Percentiles rank a stretch among this genome's conserved stretches.
phyloP scores from a whole-genome alignment of 2,113 vertebrate genomes.

The Ceuthmochares aereus region DNA sequence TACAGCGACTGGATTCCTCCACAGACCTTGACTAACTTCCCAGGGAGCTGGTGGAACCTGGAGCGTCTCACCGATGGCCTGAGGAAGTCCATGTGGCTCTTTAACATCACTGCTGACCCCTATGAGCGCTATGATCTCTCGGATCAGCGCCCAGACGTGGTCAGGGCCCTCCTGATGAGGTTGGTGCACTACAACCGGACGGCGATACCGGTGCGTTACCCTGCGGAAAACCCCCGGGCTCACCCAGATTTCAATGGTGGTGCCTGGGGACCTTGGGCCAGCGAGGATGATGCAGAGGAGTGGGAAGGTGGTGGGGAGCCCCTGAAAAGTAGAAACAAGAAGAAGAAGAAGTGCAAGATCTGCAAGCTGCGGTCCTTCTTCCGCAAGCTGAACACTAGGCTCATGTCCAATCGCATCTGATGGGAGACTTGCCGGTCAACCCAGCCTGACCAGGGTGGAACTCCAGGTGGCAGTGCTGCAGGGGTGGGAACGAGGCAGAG shows the following conservation, averaged over 20 bases:
- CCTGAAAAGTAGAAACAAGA: constrained; percentile 79
- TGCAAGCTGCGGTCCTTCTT: constrained; percentile 91
- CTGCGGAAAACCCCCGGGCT: constrained; percentile 91
- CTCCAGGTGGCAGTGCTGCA: background rate
- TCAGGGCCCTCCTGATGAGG: constrained; percentile 86
- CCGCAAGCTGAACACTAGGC: constrained; percentile 89
- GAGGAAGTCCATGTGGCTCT: constrained; percentile 91
- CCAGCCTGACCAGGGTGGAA: background rate
- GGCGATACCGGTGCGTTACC: constrained; percentile 92
- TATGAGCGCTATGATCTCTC: constrained; percentile 90
- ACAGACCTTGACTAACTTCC: constrained; percentile 89
- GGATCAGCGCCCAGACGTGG: constrained; percentile 86
- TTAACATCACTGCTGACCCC: constrained; percentile 93
- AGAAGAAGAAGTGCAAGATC: constrained; percentile 88
- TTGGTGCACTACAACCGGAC: constrained; percentile 91
- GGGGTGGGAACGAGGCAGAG: background rate
- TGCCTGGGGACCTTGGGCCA: constrained; percentile 95
- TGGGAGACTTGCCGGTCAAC: background rate
- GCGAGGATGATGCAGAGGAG: constrained; percentile 85
- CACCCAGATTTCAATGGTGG: constrained; percentile 92
- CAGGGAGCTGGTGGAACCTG: constrained; percentile 92
- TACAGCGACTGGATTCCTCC: constrained; percentile 96
- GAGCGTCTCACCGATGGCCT: constrained; percentile 83
- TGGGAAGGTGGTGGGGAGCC: constrained; percentile 61
- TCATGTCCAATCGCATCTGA: constrained; percentile 95